Evolutionary conservation across 2,797 vertebrate species (phyloP).

Genomic region (Pantherophis vulpinus): DNA sequence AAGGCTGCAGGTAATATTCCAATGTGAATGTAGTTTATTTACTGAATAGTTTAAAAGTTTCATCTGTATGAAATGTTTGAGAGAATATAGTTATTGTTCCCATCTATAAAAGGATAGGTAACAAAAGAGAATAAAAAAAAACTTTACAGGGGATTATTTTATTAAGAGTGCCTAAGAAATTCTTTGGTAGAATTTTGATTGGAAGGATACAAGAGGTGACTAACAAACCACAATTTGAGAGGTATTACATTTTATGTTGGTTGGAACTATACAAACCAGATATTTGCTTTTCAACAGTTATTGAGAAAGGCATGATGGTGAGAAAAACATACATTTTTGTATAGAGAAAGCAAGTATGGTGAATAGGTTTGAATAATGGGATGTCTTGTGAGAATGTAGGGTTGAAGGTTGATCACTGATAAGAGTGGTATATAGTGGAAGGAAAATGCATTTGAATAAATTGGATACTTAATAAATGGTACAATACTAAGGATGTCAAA

Average conservation of each 20-base stretch:
- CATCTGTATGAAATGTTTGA: background rate
- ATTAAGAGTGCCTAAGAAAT: background rate
- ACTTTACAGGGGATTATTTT: background rate
- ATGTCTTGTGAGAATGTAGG: background rate
- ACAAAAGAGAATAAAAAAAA: background rate
- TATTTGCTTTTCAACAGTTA: background rate
- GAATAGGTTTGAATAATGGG: background rate
- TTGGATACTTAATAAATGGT: background rate
- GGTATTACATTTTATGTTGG: background rate
- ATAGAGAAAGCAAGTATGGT: background rate
- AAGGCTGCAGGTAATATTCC: background rate
- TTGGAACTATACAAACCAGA: background rate
- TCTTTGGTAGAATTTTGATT: background rate
- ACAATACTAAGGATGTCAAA: background rate
- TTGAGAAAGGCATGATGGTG: background rate
- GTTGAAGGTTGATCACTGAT: background rate
- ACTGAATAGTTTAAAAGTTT: background rate
- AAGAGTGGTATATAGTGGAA: background rate
- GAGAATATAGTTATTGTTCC: background rate
- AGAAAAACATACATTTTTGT: background rate
- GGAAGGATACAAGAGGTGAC: background rate
- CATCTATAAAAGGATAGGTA: background rate
- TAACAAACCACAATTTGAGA: background rate
- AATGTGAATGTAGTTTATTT: background rate
- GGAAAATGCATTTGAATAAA: background rate